phyloP scores from a whole-genome alignment of 2,888 invertebrate genomes.

The Scrobipalpa atriplicella region DNA sequence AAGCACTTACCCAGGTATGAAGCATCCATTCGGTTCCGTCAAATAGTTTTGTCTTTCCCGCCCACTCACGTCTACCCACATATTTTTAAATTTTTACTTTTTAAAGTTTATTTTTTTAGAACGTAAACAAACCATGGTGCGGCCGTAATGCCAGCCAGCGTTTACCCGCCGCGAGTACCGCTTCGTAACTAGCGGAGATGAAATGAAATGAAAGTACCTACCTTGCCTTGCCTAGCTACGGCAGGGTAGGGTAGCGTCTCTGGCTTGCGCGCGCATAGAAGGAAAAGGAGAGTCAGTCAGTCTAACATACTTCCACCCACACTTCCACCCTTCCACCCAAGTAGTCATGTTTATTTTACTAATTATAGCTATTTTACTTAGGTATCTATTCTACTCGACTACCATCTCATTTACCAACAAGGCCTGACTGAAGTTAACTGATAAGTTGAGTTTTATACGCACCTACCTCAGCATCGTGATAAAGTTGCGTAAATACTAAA shows the following conservation, averaged over 20 bases:
- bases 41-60: slow-evolving; percentile 84
- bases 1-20: slow-evolving; percentile 85
- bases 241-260: neutral
- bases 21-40: slow-evolving; percentile 82
- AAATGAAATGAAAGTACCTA: slow-evolving; percentile 58
- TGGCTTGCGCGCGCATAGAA: slow-evolving; percentile 55
- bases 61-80: slow-evolving; percentile 84
- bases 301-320: no score
- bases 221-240: slow-evolving; percentile 43
- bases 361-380: no score
- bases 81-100: slow-evolving; percentile 52
- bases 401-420: no score
- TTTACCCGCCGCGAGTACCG: slow-evolving; percentile 57
- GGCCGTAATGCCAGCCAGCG: slow-evolving; percentile 44
- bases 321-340: no score
- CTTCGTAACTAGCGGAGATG: slow-evolving; percentile 58
- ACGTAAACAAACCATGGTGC: slow-evolving; percentile 53
- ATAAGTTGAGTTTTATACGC: no score
- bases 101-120: slow-evolving; percentile 43
- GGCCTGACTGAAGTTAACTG: no score
- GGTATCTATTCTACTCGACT: no score
- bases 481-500: no score
- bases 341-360: no score
- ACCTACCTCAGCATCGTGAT: no score
- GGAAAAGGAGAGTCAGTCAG: slow-evolving; percentile 11